Base-by-base conservation (phyloP, 2,797 vertebrate species). In the Microchirus variegatus region DNA sequence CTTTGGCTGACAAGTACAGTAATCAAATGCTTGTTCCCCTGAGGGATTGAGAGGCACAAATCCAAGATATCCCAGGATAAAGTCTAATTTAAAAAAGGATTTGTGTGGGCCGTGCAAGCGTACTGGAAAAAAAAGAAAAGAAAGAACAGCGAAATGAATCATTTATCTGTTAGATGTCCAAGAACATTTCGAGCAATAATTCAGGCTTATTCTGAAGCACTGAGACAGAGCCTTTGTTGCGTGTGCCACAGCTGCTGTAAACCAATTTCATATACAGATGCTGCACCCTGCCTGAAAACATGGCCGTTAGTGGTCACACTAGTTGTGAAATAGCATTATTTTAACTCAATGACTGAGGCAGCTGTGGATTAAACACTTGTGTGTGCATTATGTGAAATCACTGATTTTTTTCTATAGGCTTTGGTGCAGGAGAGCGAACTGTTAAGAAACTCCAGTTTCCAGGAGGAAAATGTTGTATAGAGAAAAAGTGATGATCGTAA, bases 1-100 rank as follows among this genome's bases (percentile, higher is more conserved):
- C 67, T 80, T 70, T 82, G 54, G 70, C 67, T 77, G 73, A 84
- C 65, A 80, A 79, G 75, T 81, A 82, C 78, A 77, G 78, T 87
- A 65, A 85, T 86, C 73, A 77, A 86, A 85, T 83, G 68, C 78
- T 58, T 77, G 61, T 73, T 84, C 63, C 52, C 70, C 56, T 53
- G 65, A 81, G 65, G 64, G 75, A 70, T 74, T 67, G 58, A 58
- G 38, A 44, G 59, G 73, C 70, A 56, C 41, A 73, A 59, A 78
- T 78, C 75, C 67, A 74, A 81, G 55, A 38, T 78, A 63, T 76
- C 73, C 74, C 49, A 70, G 66, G 54, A 81, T 79, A 40, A 60
- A 47, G 51, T 70, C 63, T 48, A 75, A 84, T 63, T 70, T n/a
- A 81, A 77, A 70, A 78, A 72, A 75, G 37, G 41, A 56, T 75